Percentiles rank a stretch among this genome's conserved stretches.
Conservation (phyloP, 2,113 vertebrate genomes). For the Chitala chitala region DNA sequence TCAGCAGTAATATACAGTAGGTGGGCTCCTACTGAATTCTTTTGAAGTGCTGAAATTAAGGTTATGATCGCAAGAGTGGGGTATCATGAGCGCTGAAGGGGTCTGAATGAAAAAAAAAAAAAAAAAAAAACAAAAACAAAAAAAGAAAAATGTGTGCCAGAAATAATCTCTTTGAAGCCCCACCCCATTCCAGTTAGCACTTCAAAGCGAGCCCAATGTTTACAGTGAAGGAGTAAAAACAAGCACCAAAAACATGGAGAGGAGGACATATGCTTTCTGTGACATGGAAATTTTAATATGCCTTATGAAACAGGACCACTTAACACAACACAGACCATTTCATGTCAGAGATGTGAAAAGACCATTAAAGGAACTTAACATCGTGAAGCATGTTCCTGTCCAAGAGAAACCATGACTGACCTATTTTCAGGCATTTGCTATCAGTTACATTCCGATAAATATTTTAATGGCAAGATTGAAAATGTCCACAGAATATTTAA, state of each 20-base stretch:
- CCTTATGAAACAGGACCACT: background rate
- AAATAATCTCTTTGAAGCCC: background rate
- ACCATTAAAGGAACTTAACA: background rate
- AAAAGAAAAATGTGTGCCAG: background rate
- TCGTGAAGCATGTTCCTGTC: background rate
- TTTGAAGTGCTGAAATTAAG: constrained; percentile 17
- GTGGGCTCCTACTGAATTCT: background rate
- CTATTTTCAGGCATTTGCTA: too few relatives aligned
- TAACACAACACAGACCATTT: background rate
- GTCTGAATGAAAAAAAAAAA: background rate
- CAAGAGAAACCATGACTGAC: too few relatives aligned
- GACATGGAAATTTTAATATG: background rate
- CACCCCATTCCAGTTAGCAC: background rate
- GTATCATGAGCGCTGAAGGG: background rate
- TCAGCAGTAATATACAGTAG: background rate
- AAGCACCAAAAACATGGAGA: background rate
- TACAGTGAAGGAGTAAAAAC: background rate
- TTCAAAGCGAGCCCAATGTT: background rate
- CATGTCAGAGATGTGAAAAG: background rate
- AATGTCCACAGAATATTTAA: too few relatives aligned
- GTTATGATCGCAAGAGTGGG: constrained; percentile 8
- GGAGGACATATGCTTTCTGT: background rate
- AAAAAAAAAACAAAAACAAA: background rate
- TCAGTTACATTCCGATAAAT: too few relatives aligned
- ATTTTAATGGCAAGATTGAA: too few relatives aligned